Conservation (phyloP, 2,888 invertebrate species). For the Noctua pronuba region DNA sequence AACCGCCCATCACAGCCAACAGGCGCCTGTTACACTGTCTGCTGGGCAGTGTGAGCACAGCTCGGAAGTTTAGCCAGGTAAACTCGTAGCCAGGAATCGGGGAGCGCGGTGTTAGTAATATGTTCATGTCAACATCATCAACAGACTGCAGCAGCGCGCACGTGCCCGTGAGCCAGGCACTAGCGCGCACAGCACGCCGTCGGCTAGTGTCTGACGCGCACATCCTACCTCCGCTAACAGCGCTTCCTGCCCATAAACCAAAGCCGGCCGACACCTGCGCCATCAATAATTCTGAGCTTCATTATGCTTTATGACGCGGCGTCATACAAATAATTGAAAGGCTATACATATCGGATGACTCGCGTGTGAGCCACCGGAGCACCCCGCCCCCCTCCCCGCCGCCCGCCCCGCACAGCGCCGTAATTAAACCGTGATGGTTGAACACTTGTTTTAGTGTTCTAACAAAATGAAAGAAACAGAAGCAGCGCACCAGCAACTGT, state of each 20-base stretch:
- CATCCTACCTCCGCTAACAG: constrained; percentile 22
- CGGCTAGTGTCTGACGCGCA: not conserved
- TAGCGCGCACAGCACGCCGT: not conserved
- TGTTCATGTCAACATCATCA: not conserved
- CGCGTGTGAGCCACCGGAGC: constrained; percentile 61
- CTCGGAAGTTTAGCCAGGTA: no score
- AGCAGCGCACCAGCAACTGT: not conserved
- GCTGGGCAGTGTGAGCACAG: not conserved
- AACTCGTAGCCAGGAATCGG: not conserved
- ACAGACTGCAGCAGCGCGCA: not conserved
- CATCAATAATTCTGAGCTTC: constrained; percentile 62
- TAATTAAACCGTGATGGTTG: constrained; percentile 28
- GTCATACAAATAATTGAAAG: constrained; percentile 66
- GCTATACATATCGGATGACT: constrained; percentile 66
- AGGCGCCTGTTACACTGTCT: not conserved
- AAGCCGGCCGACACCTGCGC: constrained; percentile 53
- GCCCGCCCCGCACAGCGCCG: not conserved
- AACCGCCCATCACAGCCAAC: not conserved
- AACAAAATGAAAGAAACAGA: not conserved
- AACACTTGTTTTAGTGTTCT: not conserved
- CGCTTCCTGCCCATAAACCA: constrained; percentile 39
- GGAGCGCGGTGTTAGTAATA: not conserved
- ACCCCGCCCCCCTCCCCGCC: not conserved
- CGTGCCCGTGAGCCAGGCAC: not conserved
- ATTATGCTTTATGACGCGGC: constrained; percentile 62